Conservation (phyloP, 2,888 invertebrate genomes). For the Drosophila conformis region DNA sequence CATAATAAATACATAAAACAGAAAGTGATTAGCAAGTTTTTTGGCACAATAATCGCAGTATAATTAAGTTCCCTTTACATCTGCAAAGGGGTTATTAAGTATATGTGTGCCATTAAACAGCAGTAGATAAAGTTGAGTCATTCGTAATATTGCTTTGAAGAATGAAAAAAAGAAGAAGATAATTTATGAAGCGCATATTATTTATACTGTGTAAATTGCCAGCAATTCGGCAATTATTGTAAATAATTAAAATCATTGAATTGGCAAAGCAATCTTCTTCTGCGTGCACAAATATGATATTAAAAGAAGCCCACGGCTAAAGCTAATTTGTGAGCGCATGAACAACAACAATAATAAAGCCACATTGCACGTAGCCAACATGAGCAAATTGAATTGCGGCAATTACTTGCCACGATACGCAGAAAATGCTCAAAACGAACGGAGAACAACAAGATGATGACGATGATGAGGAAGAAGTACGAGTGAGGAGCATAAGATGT, state of each 20-base stretch:
- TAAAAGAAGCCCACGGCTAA: constrained; percentile 34
- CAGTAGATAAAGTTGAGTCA: background rate
- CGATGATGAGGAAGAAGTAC: constrained; percentile 9
- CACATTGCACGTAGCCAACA: constrained; percentile 70
- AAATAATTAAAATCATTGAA: constrained; percentile 29
- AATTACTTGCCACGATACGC: constrained; percentile 79
- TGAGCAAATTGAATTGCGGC: constrained; percentile 80
- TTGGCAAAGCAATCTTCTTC: constrained; percentile 10
- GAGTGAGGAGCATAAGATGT: constrained; percentile 13
- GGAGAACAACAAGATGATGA: constrained; percentile 6
- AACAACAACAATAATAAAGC: constrained; percentile 60
- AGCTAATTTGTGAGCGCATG: constrained; percentile 42
- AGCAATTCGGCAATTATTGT: constrained; percentile 15
- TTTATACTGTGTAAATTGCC: background rate
- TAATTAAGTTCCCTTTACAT: background rate
- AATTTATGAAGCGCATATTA: constrained; percentile 1
- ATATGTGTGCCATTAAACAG: background rate
- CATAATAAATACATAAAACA: background rate
- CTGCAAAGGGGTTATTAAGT: background rate
- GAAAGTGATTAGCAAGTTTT: background rate
- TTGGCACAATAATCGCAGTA: background rate
- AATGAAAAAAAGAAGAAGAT: no score
- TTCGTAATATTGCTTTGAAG: background rate
- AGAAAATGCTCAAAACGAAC: constrained; percentile 55
- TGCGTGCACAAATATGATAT: constrained; percentile 19